These are phyloP conservation scores for Ornithorhynchus anatinus DNA, from an alignment of 2,113 vertebrate species.

Conservation along the genomic window DNA sequence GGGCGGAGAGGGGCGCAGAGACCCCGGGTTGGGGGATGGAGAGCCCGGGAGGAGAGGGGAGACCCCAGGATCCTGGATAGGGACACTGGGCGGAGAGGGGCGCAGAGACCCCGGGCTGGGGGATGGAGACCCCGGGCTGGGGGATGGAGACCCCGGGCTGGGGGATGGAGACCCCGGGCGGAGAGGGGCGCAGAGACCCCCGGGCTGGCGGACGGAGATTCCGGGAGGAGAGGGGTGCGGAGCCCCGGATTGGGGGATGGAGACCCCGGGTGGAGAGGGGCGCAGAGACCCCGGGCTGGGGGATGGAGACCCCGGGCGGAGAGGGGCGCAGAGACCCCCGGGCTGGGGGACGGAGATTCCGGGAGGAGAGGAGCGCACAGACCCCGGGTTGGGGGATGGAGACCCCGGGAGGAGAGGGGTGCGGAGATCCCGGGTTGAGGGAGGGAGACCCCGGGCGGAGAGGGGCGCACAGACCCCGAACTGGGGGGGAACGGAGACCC, in stretches of 20 bases:
- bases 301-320: not conserved
- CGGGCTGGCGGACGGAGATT: not conserved
- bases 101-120: conserved; percentile 12
- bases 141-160: too few relatives aligned
- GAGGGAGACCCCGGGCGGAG: not conserved
- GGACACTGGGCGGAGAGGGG: conserved; percentile 20
- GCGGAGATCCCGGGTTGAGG: too few relatives aligned
- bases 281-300: too few relatives aligned
- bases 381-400: not conserved
- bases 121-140: conserved; percentile 31
- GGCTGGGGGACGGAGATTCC: not conserved
- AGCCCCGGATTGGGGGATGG: rapidly evolving
- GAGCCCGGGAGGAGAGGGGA: too few relatives aligned
- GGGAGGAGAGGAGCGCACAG: not conserved
- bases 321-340: not conserved
- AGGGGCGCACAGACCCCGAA: too few relatives aligned
- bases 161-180: too few relatives aligned
- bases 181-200: not conserved
- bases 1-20: too few relatives aligned
- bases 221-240: not conserved
- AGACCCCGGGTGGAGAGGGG: too few relatives aligned
- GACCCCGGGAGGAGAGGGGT: not conserved
- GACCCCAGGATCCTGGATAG: too few relatives aligned
- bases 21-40: too few relatives aligned
- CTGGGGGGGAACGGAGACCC: too few relatives aligned